Evolutionary conservation across 2,888 invertebrate genomes (phyloP).

Genomic region (Neuroscelio doddi): DNA sequence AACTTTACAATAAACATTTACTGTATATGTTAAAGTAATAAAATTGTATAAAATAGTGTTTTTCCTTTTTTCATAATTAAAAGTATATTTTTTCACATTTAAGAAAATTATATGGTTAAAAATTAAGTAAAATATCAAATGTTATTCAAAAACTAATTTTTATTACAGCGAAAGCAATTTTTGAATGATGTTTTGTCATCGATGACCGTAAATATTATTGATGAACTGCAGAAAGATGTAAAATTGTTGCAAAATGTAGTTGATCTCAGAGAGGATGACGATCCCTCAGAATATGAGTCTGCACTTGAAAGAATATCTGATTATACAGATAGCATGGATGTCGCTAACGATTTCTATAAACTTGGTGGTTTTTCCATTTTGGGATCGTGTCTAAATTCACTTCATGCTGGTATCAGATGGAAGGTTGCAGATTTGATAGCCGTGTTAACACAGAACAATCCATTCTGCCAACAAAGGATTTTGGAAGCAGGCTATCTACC

Average conservation of each 20-base stretch:
- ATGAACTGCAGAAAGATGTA: constrained; percentile 79
- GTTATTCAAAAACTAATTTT: constrained; percentile 3
- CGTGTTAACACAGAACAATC: constrained; percentile 89
- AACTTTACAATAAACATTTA: no score
- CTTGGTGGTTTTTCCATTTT: constrained; percentile 87
- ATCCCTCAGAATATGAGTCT: constrained; percentile 75
- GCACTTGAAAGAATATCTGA: constrained; percentile 82
- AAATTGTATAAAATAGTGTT: no score
- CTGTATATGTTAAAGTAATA: no score
- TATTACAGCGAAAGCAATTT: constrained; percentile 78
- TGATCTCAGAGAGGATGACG: constrained; percentile 72
- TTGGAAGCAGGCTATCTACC: constrained; percentile 79
- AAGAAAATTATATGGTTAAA: no score
- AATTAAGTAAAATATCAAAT: not conserved
- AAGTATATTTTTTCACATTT: no score
- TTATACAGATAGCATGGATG: constrained; percentile 83
- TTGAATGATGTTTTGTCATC: constrained; percentile 81
- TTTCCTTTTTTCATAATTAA: no score
- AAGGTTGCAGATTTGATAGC: constrained; percentile 82
- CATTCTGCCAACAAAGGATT: constrained; percentile 83
- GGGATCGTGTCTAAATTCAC: constrained; percentile 78
- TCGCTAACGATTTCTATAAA: constrained; percentile 89
- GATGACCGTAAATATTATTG: constrained; percentile 81
- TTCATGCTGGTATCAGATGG: constrained; percentile 77
- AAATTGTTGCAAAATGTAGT: constrained; percentile 75